Conservation (phyloP, 2,888 invertebrate species). For the Stenurella melanura region DNA sequence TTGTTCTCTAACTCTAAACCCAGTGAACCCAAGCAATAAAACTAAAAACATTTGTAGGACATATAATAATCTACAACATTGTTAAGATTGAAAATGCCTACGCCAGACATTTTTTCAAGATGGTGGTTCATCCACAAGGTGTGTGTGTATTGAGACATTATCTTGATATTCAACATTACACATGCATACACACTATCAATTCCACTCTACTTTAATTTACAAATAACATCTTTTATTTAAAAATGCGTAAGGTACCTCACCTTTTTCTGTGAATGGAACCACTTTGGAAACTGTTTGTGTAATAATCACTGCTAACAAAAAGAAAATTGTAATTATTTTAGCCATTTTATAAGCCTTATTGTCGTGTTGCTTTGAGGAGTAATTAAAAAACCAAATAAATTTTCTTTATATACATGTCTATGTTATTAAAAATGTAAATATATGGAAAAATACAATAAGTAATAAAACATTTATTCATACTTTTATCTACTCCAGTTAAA, state of each 20-base stretch:
- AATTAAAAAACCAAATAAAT: background rate
- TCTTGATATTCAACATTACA: no score
- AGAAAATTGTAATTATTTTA: background rate
- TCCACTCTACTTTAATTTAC: no score
- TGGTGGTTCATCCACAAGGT: no score
- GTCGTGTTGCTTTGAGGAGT: background rate
- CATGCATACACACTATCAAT: no score
- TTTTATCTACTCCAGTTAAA: background rate
- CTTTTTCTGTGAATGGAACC: background rate
- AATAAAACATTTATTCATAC: conserved; percentile 13
- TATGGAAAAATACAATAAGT: conserved; percentile 6
- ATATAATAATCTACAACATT: no score
- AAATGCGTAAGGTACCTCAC: background rate
- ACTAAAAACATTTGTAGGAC: no score
- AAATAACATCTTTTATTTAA: no score
- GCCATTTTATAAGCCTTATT: background rate
- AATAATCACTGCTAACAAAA: background rate
- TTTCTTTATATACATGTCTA: background rate
- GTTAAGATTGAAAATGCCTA: no score
- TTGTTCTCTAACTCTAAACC: no score
- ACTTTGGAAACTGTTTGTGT: background rate
- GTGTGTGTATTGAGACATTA: no score
- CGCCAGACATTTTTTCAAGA: no score
- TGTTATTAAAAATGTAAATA: conserved; percentile 3
- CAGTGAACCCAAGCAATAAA: no score